Conservation (phyloP, 2,888 invertebrate species). For the Drosophila cognata region DNA sequence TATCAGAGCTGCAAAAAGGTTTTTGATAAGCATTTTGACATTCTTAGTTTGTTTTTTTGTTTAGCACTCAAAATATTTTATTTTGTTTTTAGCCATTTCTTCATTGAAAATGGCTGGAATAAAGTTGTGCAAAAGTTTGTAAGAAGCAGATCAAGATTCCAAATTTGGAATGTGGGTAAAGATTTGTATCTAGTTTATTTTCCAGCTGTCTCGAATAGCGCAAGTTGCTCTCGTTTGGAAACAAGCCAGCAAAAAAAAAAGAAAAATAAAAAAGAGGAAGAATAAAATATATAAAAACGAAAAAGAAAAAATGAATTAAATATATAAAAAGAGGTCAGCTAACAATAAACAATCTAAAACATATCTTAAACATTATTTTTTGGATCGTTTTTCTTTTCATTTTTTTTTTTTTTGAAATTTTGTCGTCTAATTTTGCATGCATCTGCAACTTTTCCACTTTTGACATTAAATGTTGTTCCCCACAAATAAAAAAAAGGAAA, state of each 20-base stretch:
- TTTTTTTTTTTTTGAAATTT: no score
- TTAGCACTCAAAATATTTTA: no score
- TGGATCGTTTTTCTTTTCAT: no score
- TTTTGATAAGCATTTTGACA: background rate
- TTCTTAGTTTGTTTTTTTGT: no score
- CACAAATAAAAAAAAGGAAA: background rate
- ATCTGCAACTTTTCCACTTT: background rate
- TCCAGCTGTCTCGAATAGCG: background rate
- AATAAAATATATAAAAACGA: background rate
- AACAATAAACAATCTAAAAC: background rate
- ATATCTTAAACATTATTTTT: background rate
- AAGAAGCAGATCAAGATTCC: background rate
- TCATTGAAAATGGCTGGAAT: background rate
- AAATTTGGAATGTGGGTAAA: background rate
- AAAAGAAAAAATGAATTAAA: background rate
- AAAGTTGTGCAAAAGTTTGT: background rate
- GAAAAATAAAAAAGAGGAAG: no score
- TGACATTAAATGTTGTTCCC: background rate
- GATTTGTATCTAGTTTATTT: background rate
- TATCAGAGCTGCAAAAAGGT: background rate
- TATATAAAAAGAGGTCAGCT: background rate
- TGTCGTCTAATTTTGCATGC: no score
- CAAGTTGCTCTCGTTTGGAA: background rate
- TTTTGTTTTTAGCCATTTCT: background rate
- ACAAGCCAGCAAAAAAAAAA: background rate